Base-by-base conservation (phyloP, 2,888 invertebrate species). In the Apotomis capreana region DNA sequence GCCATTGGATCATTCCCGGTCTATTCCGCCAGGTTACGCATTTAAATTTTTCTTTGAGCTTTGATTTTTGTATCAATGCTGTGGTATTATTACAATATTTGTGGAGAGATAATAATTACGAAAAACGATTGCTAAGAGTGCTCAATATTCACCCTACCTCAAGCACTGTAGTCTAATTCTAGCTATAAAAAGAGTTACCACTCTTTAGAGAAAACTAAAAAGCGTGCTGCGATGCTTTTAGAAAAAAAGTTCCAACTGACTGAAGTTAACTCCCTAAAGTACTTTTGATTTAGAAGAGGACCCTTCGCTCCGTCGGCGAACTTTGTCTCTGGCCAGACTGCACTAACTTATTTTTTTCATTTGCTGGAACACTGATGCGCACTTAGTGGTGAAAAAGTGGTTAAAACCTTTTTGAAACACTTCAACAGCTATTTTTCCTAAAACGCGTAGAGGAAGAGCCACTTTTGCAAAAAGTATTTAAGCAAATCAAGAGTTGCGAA, bases 281-380 rank as follows among this genome's bases (percentile, higher is more conserved):
- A 46, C n/a, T 61, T 64, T 64, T 55, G 52, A 67, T 67, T 64
- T 44, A 58, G 62, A 61, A 49, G 15, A 36, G 54, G 54, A n/a
- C 61, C 46, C 57, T 9, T 44, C 10, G 58, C 54, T 55, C 60
- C 59, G 58, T 36, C n/a, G 37, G 46, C 37, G 10, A 63, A 72
- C 51, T 68, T 72, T 9, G 40, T n/a, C 40, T 15, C 51, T 10
- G 67, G 67, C 44, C 69, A 52, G 44, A 67, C 54, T 68, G 71
- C 71, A 57, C 68, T 58, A 63, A 65, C 59, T 61, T 68, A 68
- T 70, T 72, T 70, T 70, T 68, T 60, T 67, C 55, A 61, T 71
- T 72, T 54, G 37, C 58, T 37, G 49, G 58, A 59, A 68, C 72
- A 72, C 51, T 68, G 72, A 37, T 68, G 63, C 58, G 68, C 72